phyloP scores from a whole-genome alignment of 2,113 vertebrate species.

The Isurus oxyrinchus region DNA sequence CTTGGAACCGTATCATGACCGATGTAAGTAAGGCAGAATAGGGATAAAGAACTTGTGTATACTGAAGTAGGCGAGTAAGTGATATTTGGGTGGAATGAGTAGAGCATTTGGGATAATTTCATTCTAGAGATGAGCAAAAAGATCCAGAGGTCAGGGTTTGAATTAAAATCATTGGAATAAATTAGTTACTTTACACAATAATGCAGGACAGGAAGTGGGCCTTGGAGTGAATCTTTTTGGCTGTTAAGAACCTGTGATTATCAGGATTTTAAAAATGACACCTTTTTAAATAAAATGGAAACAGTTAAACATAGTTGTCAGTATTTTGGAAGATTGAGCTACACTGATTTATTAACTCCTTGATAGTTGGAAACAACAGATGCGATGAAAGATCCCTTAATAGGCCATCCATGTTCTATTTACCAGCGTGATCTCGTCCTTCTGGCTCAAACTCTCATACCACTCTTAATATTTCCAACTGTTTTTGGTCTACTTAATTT shows the following conservation, averaged over 20 bases:
- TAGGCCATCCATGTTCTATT: neutral
- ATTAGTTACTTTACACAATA: neutral
- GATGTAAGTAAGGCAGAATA: conserved; percentile 49
- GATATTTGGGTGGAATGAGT: neutral
- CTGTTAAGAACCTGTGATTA: neutral
- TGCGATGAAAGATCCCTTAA: neutral
- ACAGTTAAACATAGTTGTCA: neutral
- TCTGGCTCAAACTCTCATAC: neutral
- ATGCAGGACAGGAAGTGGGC: neutral
- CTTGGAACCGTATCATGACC: conserved; percentile 65
- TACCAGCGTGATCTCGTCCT: neutral
- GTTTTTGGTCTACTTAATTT: neutral
- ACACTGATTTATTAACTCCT: neutral
- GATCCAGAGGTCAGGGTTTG: neutral
- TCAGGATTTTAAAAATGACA: too few species aligned
- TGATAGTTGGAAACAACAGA: neutral
- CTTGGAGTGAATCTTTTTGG: neutral
- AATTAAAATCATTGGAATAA: neutral
- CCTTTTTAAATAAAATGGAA: neutral
- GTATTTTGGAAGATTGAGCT: neutral
- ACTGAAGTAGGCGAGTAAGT: neutral
- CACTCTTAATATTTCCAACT: neutral
- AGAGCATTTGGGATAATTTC: neutral
- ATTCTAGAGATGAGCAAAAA: neutral
- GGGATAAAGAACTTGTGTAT: neutral